Conservation (phyloP, 2,888 invertebrate species). For the Sesia apiformis region DNA sequence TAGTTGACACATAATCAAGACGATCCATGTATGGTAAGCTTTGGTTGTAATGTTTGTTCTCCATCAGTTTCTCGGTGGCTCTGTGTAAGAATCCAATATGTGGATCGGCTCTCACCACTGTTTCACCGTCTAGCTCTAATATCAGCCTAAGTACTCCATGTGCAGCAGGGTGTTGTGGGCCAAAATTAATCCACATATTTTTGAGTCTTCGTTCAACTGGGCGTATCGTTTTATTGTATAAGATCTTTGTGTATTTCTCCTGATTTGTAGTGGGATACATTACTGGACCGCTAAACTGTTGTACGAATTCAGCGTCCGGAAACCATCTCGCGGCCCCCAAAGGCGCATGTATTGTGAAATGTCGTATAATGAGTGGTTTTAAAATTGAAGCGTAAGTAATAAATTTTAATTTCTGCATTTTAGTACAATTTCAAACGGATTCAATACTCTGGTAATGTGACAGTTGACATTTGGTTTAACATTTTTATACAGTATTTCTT, state of each 20-base stretch:
- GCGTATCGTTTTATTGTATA: constrained; percentile 34
- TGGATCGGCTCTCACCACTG: constrained; percentile 84
- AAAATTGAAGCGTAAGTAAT: constrained; percentile 6
- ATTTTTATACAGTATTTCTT: no score
- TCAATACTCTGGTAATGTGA: no score
- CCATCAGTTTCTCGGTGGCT: constrained; percentile 92
- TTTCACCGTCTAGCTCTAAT: constrained; percentile 87
- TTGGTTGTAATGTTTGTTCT: constrained; percentile 90
- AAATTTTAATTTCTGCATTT: no score
- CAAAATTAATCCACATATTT: constrained; percentile 86
- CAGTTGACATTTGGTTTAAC: no score
- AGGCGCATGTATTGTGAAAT: constrained; percentile 23
- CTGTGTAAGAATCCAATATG: constrained; percentile 91
- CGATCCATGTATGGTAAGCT: constrained; percentile 91
- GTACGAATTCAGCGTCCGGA: constrained; percentile 77
- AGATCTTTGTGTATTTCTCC: constrained; percentile 44
- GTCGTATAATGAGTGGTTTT: not conserved
- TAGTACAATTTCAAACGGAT: no score
- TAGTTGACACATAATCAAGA: constrained; percentile 89
- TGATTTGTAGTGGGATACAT: constrained; percentile 71
- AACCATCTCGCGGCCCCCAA: constrained; percentile 66
- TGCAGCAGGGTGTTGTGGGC: constrained; percentile 93
- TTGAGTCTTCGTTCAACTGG: constrained; percentile 76
- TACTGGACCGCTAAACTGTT: constrained; percentile 70
- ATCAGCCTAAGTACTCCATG: constrained; percentile 91